Evolutionary conservation across 2,113 vertebrate species (phyloP).

Genomic region (Tetrax tetrax): DNA sequence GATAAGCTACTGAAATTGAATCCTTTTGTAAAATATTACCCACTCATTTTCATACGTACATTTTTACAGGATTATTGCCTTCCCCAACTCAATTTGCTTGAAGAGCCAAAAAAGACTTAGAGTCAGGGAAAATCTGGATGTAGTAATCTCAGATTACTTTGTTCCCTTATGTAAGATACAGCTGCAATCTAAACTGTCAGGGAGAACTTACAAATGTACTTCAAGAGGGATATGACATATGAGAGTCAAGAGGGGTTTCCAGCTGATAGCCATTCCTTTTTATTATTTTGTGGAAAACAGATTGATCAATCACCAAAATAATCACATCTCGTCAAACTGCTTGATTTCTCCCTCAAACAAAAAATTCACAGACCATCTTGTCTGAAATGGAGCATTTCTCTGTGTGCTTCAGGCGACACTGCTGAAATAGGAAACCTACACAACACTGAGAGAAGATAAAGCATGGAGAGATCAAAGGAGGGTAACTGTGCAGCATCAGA

Average conservation of each 20-base stretch:
- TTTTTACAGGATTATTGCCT: background rate
- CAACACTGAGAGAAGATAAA: conserved; percentile 35
- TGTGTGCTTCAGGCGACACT: background rate
- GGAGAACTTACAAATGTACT: background rate
- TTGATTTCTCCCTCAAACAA: background rate
- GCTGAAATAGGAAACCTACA: conserved; percentile 19
- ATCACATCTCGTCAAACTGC: background rate
- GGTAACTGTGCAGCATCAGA: conserved; percentile 2
- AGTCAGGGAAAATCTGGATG: background rate
- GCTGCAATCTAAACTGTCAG: background rate
- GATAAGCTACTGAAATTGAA: background rate
- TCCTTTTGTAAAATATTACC: background rate
- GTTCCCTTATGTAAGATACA: background rate
- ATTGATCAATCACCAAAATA: background rate
- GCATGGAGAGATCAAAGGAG: conserved; percentile 49
- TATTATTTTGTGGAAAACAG: background rate
- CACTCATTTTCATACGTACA: background rate
- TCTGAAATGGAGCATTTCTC: background rate
- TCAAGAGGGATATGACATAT: background rate
- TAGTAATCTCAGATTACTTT: background rate
- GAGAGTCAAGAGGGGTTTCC: background rate
- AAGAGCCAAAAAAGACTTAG: background rate
- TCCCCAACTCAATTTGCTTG: background rate
- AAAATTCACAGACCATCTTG: background rate
- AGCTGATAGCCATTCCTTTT: background rate